These are phyloP conservation scores for Enteromius fasciolatus DNA, from an alignment of 2,797 vertebrate genomes.

Conservation along the genomic window DNA sequence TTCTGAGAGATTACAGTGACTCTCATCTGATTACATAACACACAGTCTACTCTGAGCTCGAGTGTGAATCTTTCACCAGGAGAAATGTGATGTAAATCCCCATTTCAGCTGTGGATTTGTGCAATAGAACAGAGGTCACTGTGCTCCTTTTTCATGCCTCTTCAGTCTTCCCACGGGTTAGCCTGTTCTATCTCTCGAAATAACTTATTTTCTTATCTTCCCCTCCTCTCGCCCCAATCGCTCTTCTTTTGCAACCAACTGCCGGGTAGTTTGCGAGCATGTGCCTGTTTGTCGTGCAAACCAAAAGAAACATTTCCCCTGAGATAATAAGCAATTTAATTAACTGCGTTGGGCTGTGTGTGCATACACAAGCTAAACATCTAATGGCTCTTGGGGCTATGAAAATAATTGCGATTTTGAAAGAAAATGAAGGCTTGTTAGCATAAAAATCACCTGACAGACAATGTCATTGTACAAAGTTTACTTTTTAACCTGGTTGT, in stretches of 20 bases:
- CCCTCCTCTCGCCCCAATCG: slow-evolving; percentile 10
- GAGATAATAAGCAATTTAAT: slow-evolving; percentile 57
- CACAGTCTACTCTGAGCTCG: slow-evolving; percentile 26
- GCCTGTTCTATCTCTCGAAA: slow-evolving; percentile 38
- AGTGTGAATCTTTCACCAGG: slow-evolving; percentile 1
- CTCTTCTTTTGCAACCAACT: slow-evolving; percentile 41
- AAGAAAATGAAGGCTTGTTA: slow-evolving; percentile 28
- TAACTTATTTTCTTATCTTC: slow-evolving; percentile 29
- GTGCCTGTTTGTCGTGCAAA: slow-evolving; percentile 45
- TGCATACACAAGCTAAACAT: slow-evolving; percentile 28
- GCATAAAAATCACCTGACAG: slow-evolving; percentile 1
- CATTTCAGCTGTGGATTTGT: slow-evolving; percentile 28
- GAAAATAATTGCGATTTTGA: slow-evolving; percentile 33
- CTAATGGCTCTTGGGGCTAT: slow-evolving; percentile 15
- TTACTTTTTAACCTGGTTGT: slow-evolving; percentile 29
- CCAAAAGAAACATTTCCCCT: slow-evolving; percentile 36
- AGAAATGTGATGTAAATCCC: slow-evolving; percentile 26
- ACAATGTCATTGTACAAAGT: slow-evolving; percentile 4
- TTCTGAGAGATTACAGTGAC: background rate
- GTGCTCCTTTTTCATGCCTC: slow-evolving; percentile 25
- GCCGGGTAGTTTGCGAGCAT: slow-evolving; percentile 25
- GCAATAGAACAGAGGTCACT: slow-evolving; percentile 38
- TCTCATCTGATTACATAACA: slow-evolving; percentile 19
- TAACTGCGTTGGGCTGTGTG: slow-evolving; percentile 44
- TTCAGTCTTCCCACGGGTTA: slow-evolving; percentile 22